These are phyloP conservation scores for Protonibea diacanthus DNA, from an alignment of 2,797 vertebrate genomes.

Conservation along the genomic window DNA sequence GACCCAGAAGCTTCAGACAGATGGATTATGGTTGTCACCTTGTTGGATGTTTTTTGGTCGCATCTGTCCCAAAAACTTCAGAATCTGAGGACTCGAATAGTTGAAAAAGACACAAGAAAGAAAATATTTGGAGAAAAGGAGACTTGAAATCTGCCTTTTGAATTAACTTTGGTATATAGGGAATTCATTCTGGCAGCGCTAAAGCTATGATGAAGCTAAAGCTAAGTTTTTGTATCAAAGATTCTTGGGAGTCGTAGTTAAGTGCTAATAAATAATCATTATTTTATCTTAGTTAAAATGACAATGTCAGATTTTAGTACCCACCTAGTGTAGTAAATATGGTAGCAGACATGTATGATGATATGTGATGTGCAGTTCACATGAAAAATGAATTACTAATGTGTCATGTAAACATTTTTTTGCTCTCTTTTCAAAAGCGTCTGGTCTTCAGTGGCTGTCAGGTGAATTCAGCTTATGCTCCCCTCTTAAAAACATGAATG, in stretches of 20 bases:
- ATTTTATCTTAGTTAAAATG: background rate
- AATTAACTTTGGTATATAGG: background rate
- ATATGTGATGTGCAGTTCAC: background rate
- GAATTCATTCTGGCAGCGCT: background rate
- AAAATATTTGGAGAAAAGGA: background rate
- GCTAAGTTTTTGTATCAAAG: background rate
- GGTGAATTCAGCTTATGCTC: conserved; percentile 88
- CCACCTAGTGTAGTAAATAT: background rate
- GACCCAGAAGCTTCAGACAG: conserved; percentile 8
- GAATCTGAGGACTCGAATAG: background rate
- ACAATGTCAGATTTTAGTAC: background rate
- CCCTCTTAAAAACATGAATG: conserved; percentile 83
- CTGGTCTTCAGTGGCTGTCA: conserved; percentile 92
- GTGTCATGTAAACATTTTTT: background rate
- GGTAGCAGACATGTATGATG: background rate
- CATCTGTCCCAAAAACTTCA: background rate
- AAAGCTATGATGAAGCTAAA: background rate
- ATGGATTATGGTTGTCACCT: background rate
- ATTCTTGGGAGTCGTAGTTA: background rate
- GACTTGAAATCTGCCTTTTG: background rate
- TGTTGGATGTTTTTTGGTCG: background rate
- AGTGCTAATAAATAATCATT: conserved; percentile 3
- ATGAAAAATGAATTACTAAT: background rate
- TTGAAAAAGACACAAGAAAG: background rate
- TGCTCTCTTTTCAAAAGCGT: conserved; percentile 71